A percentile compares a stretch with the other conserved stretches of the same genome.
Conservation (phyloP, 2,113 vertebrate genomes). For the Chaetodon auriga region DNA sequence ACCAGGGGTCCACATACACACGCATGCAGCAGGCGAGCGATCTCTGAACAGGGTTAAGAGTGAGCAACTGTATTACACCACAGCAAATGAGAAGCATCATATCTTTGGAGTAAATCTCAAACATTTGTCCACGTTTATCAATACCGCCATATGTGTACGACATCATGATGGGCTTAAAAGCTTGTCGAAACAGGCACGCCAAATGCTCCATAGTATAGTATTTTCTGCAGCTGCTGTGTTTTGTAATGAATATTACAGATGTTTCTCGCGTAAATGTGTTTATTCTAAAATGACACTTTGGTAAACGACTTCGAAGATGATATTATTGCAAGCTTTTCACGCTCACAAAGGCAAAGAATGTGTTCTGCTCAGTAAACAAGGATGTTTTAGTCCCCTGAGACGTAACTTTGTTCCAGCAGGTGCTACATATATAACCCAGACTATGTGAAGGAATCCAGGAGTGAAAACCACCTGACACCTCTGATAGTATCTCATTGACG, state of each 20-base stretch:
- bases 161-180: conserved; percentile 45
- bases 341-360: background rate
- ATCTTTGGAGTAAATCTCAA: conserved; percentile 46
- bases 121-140: conserved; percentile 68
- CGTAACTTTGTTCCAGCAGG: conserved; percentile 44
- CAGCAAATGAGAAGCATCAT: conserved; percentile 60
- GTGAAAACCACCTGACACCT: conserved; percentile 66
- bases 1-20: conserved; percentile 10
- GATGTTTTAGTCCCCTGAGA: background rate
- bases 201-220: conserved; percentile 54
- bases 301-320: conserved; percentile 26
- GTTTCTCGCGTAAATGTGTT: conserved; percentile 64
- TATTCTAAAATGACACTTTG: conserved; percentile 31
- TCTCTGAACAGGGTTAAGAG: conserved; percentile 38
- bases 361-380: background rate
- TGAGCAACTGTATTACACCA: conserved; percentile 67
- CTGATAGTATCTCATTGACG: conserved; percentile 56
- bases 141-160: conserved; percentile 49
- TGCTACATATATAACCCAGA: conserved; percentile 22
- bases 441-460: conserved; percentile 47
- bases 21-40: conserved; percentile 6
- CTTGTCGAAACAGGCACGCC: conserved; percentile 26
- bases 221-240: conserved; percentile 54
- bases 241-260: conserved; percentile 65
- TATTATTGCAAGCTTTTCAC: conserved; percentile 6